Conservation (phyloP, 2,888 invertebrate species). For the Bugulina stolonifera region DNA sequence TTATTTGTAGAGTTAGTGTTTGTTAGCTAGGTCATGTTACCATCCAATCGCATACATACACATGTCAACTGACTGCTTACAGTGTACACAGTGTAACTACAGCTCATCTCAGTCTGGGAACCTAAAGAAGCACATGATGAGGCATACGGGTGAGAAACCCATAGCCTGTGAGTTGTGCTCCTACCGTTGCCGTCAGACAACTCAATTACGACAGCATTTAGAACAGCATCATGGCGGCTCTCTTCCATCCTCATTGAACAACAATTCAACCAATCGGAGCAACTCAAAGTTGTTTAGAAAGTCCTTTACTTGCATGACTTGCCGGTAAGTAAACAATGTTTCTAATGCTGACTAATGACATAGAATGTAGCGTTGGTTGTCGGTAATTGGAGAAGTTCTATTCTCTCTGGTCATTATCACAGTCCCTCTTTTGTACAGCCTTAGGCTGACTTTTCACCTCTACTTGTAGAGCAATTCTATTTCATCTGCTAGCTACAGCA, state of each 20-base stretch:
- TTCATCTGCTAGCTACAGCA: too few relatives aligned
- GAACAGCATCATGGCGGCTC: neutral
- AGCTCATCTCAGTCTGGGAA: neutral
- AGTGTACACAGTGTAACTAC: neutral
- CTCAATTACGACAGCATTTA: neutral
- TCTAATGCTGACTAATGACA: too few relatives aligned
- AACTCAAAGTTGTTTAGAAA: neutral
- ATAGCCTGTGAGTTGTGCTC: conserved; percentile 3
- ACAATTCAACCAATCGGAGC: neutral
- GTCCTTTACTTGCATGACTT: neutral
- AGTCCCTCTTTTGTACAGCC: too few relatives aligned
- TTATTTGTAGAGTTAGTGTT: too few relatives aligned
- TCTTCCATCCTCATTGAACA: neutral
- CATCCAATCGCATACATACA: too few relatives aligned
- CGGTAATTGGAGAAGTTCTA: too few relatives aligned
- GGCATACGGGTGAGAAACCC: conserved; percentile 4
- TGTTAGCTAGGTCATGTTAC: too few relatives aligned
- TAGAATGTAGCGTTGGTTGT: too few relatives aligned
- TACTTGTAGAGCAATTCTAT: too few relatives aligned
- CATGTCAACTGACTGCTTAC: too few relatives aligned
- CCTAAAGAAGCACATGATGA: conserved; percentile 25
- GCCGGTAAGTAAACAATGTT: neutral
- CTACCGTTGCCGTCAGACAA: conserved; percentile 2
- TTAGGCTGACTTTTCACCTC: too few relatives aligned
- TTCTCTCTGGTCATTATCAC: too few relatives aligned